Percentiles rank a stretch among this genome's conserved stretches.
These are phyloP conservation scores for Myotis myotis DNA, from an alignment of 2,797 vertebrate genomes.

Conservation along the genomic window DNA sequence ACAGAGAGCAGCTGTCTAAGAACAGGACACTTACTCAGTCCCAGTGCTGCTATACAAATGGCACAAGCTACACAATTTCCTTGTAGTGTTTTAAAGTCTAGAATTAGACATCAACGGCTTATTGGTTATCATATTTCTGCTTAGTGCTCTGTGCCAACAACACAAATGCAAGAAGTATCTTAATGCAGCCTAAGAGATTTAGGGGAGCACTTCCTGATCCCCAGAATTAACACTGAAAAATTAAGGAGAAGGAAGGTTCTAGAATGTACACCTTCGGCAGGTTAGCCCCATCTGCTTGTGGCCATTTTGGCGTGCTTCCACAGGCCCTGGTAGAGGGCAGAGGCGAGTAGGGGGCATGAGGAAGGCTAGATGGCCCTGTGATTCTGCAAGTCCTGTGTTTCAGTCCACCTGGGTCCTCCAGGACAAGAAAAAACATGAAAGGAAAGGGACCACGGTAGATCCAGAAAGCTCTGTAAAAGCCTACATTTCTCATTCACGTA, in stretches of 20 bases:
- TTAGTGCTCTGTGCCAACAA: background rate
- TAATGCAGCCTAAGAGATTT: background rate
- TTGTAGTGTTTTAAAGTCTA: background rate
- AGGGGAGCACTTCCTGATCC: background rate
- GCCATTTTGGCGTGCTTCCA: background rate
- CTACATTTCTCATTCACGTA: background rate
- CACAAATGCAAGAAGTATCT: background rate
- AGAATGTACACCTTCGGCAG: background rate
- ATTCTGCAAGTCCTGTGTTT: background rate
- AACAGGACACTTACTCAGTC: background rate
- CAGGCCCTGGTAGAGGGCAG: background rate
- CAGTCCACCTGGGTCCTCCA: background rate
- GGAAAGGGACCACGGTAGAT: background rate
- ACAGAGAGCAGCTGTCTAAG: background rate
- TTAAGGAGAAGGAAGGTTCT: background rate
- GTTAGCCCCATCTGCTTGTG: background rate
- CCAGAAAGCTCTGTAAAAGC: background rate
- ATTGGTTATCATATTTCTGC: background rate
- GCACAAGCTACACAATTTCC: background rate
- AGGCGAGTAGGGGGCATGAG: background rate
- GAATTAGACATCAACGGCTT: background rate
- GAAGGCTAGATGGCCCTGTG: background rate
- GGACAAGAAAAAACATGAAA: background rate
- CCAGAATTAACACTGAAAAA: background rate
- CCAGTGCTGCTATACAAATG: background rate